phyloP scores from a whole-genome alignment of 2,888 invertebrate genomes.

The Cheilosia vernalis region DNA sequence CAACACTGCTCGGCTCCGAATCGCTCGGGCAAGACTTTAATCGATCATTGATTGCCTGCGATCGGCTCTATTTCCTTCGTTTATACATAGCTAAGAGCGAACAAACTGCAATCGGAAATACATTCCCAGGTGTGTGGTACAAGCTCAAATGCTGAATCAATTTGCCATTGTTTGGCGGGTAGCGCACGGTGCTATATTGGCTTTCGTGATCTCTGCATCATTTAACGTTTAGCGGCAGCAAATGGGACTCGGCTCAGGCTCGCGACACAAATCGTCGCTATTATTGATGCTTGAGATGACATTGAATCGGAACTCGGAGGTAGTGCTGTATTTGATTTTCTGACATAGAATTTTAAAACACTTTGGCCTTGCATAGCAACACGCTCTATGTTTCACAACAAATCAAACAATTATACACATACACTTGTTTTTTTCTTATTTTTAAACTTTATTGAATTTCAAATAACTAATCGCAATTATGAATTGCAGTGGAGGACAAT shows the following conservation, averaged over 20 bases:
- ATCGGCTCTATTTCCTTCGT: constrained; percentile 60
- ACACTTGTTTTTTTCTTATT: constrained; percentile 25
- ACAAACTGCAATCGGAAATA: constrained; percentile 51
- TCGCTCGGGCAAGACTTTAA: constrained; percentile 52
- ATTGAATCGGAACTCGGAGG: constrained; percentile 63
- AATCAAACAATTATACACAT: constrained; percentile 50
- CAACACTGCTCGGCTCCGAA: constrained; percentile 62
- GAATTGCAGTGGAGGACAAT: constrained; percentile 33
- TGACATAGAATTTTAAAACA: constrained; percentile 40
- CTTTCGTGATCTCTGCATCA: constrained; percentile 59
- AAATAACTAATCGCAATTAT: constrained; percentile 49
- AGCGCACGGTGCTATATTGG: constrained; percentile 43
- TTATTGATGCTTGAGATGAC: constrained; percentile 66
- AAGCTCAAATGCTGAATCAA: constrained; percentile 46
- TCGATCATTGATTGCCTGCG: constrained; percentile 64
- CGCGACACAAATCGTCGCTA: constrained; percentile 53
- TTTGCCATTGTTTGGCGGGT: constrained; percentile 61
- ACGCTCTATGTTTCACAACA: constrained; percentile 65
- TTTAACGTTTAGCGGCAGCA: constrained; percentile 22
- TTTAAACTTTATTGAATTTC: constrained; percentile 56
- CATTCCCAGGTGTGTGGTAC: constrained; percentile 73
- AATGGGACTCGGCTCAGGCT: constrained; percentile 33
- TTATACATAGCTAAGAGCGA: background rate
- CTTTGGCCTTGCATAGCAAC: constrained; percentile 65
- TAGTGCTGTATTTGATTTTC: constrained; percentile 45